A percentile compares a stretch with the other conserved stretches of the same genome.
phyloP scores from a whole-genome alignment of 2,113 vertebrate genomes.

The Stigmatopora argus region DNA sequence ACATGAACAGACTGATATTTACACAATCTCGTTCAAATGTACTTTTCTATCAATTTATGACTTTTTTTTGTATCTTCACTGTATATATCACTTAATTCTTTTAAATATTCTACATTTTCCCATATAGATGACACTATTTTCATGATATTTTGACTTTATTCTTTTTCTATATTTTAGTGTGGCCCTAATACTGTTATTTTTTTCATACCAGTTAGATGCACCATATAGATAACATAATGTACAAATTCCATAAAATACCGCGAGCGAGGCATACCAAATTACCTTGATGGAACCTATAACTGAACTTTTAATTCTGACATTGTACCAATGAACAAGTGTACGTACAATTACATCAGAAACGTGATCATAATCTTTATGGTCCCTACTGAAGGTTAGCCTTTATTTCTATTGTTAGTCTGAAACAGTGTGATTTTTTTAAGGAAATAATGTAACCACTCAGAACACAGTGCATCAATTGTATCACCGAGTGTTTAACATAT shows the following conservation, averaged over 20 bases:
- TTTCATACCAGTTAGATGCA: not conserved
- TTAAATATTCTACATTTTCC: too few relatives aligned
- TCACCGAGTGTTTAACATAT: conserved; percentile 46
- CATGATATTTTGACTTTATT: not conserved
- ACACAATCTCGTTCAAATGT: not conserved
- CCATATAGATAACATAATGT: not conserved
- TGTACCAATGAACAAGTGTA: not conserved
- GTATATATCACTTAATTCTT: not conserved
- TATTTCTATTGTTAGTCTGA: conserved; percentile 17
- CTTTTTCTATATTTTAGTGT: not conserved
- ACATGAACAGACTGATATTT: not conserved
- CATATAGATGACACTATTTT: not conserved
- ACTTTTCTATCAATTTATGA: not conserved
- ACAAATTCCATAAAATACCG: not conserved
- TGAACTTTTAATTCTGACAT: not conserved
- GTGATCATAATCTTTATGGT: conserved; percentile 1
- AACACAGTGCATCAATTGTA: conserved; percentile 42
- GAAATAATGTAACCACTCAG: conserved; percentile 37
- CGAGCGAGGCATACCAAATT: not conserved
- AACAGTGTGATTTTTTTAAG: conserved; percentile 40
- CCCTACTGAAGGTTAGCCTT: not conserved
- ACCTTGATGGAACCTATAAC: not conserved
- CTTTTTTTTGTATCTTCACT: not conserved
- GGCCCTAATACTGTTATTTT: not conserved
- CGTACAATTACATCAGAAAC: conserved; percentile 19